These are phyloP conservation scores for Drosophila borborema DNA, from an alignment of 2,888 invertebrate genomes.

Conservation along the genomic window DNA sequence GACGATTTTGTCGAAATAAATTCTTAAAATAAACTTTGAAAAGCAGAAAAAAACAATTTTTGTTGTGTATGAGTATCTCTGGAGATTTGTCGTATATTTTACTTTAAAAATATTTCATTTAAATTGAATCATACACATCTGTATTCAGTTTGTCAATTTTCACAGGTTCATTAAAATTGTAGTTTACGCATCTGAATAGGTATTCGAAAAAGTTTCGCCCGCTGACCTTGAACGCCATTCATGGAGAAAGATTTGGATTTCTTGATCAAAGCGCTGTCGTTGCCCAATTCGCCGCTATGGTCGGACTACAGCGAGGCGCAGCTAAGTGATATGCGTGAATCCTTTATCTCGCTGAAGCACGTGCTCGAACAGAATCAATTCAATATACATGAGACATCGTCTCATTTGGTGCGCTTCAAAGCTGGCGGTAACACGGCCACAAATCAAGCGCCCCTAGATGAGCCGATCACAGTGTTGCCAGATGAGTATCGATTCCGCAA, in stretches of 20 bases:
- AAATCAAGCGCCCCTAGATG: neutral
- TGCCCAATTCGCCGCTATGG: conserved; percentile 43
- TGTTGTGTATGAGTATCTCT: neutral
- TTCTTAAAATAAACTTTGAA: neutral
- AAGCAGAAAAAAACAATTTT: neutral
- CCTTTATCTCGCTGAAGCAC: conserved; percentile 44
- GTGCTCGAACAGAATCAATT: conserved; percentile 31
- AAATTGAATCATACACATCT: neutral
- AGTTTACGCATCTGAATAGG: conserved; percentile 4
- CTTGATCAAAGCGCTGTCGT: conserved; percentile 59
- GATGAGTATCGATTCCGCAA: neutral
- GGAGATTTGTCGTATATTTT: neutral
- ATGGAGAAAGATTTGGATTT: conserved; percentile 68
- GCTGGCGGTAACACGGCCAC: conserved; percentile 42
- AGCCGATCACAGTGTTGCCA: neutral
- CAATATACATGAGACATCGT: neutral
- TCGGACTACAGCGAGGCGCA: conserved; percentile 32
- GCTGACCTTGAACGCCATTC: neutral
- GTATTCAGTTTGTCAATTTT: conserved; percentile 1
- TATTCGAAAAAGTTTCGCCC: conserved; percentile 6
- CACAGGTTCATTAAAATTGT: neutral
- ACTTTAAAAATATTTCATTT: neutral
- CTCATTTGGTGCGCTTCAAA: conserved; percentile 39
- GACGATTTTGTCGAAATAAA: conserved; percentile 2
- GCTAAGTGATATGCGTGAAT: conserved; percentile 65